Conservation (phyloP, 1,140 invertebrate genomes). For the Zaprionus davidi region DNA sequence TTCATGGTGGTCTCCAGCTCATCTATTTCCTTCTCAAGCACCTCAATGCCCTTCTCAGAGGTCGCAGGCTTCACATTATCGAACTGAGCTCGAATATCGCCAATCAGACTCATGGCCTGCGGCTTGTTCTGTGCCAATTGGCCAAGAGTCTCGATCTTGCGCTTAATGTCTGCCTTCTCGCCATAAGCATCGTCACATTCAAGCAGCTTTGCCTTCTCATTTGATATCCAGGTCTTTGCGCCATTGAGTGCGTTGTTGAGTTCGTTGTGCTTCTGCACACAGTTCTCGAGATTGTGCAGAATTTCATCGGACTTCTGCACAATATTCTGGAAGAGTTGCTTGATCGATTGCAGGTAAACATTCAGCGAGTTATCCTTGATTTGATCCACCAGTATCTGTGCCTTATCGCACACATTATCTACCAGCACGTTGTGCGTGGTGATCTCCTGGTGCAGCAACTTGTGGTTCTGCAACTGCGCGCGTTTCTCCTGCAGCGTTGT, state of each 20-base stretch:
- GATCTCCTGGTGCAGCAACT: conserved; percentile 97
- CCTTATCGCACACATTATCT: conserved; percentile 96
- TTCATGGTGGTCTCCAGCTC: conserved; percentile 88
- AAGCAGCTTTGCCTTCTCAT: conserved; percentile 90
- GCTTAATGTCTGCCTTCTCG: conserved; percentile 91
- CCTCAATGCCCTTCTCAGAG: conserved; percentile 90
- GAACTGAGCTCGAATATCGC: conserved; percentile 89
- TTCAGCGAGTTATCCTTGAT: conserved; percentile 94
- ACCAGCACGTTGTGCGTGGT: conserved; percentile 95
- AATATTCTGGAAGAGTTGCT: conserved; percentile 94
- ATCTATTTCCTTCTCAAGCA: conserved; percentile 90
- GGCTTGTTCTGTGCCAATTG: conserved; percentile 89
- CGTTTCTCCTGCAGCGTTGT: conserved; percentile 96
- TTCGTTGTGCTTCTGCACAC: conserved; percentile 93
- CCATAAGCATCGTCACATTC: conserved; percentile 92
- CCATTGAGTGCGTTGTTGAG: conserved; percentile 89
- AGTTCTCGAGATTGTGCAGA: conserved; percentile 92
- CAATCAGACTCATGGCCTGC: conserved; percentile 89
- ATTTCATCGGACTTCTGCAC: conserved; percentile 94
- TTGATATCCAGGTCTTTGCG: conserved; percentile 91
- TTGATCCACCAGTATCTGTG: conserved; percentile 94
- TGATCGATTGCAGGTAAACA: conserved; percentile 94
- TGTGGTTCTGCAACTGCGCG: conserved; percentile 96
- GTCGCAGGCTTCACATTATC: conserved; percentile 91
- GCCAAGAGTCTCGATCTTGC: conserved; percentile 89